These are phyloP conservation scores for Sylvia borin DNA, from an alignment of 2,797 vertebrate genomes.

Conservation along the genomic window DNA sequence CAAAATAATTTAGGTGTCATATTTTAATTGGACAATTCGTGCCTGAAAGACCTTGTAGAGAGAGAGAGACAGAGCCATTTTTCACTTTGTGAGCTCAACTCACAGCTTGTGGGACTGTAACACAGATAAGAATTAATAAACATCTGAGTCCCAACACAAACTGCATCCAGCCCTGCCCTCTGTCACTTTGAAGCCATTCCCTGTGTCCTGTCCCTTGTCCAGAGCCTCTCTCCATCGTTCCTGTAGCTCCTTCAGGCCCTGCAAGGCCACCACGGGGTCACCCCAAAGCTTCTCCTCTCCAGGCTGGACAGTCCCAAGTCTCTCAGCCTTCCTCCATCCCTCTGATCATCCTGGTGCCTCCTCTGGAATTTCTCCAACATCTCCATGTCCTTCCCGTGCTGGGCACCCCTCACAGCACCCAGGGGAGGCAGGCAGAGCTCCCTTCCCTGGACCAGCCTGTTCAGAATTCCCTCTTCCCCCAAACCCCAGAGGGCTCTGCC, in stretches of 20 bases:
- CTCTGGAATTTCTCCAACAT: background rate
- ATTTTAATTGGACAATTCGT: background rate
- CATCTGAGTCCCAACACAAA: background rate
- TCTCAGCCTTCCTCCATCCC: background rate
- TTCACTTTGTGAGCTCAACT: background rate
- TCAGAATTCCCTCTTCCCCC: background rate
- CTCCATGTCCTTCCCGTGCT: background rate
- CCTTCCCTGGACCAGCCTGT: background rate
- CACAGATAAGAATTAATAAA: background rate
- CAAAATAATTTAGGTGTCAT: background rate
- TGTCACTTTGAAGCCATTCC: background rate
- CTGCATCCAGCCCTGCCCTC: rapidly evolving
- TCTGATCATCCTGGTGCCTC: background rate
- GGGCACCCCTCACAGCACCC: background rate
- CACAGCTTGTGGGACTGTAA: background rate
- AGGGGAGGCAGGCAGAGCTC: background rate
- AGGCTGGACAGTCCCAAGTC: background rate
- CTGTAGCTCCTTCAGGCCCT: background rate
- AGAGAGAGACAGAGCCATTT: background rate
- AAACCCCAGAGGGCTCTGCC: background rate
- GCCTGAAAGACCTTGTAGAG: background rate
- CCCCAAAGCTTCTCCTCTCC: background rate
- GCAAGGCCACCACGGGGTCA: rapidly evolving
- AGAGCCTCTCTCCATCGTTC: background rate
- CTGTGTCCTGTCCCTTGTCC: background rate